A percentile compares a stretch with the other conserved stretches of the same genome.
Evolutionary conservation across 2,888 invertebrate species (phyloP).

Genomic region (Rhingia campestris): DNA sequence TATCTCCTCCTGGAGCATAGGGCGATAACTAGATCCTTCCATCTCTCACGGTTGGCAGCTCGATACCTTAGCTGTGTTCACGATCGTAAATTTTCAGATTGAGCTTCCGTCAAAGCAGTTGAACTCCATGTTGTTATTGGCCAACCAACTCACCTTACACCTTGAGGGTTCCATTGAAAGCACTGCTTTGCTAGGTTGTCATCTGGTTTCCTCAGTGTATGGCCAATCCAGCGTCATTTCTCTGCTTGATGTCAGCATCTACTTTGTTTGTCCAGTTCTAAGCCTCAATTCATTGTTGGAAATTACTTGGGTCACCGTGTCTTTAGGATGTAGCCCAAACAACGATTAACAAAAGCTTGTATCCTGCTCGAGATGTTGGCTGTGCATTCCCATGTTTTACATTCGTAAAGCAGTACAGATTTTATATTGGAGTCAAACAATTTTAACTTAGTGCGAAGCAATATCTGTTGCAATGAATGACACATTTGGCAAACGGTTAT

Average conservation of each 20-base stretch:
- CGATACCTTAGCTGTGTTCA: too few species aligned
- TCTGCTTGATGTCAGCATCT: too few species aligned
- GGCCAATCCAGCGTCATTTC: background rate
- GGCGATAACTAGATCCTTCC: too few species aligned
- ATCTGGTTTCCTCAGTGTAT: background rate
- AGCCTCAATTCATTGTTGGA: too few species aligned
- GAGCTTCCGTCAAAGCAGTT: background rate
- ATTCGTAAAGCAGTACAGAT: background rate
- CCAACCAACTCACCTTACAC: background rate
- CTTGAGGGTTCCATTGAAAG: background rate
- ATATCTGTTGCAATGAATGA: too few species aligned
- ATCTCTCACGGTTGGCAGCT: too few species aligned
- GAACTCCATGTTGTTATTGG: background rate
- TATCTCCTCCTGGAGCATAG: too few species aligned
- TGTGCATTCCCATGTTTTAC: background rate
- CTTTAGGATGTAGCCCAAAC: too few species aligned
- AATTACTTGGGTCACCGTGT: too few species aligned
- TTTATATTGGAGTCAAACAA: background rate
- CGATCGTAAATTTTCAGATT: background rate
- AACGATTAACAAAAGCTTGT: too few species aligned
- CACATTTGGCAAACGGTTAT: too few species aligned
- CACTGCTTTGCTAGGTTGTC: background rate
- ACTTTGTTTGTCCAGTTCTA: too few species aligned
- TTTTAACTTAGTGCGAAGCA: background rate
- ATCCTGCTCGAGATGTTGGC: background rate